Base-by-base conservation (phyloP, 2,888 invertebrate species). In the Chymomyza amoena region DNA sequence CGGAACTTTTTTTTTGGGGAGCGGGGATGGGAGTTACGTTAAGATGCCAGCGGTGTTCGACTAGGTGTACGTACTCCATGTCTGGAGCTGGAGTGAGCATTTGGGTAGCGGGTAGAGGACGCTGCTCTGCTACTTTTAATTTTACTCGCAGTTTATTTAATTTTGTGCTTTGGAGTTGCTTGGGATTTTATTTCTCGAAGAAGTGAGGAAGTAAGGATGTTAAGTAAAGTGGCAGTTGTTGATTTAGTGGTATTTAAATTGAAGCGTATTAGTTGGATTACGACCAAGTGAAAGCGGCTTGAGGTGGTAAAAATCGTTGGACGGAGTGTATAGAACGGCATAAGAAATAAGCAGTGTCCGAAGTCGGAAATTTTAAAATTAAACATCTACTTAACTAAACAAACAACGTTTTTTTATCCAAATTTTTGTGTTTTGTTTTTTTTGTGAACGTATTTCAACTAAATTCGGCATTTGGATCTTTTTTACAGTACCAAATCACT, bases 91-190 rank as follows among this genome's bases (percentile, higher is more conserved):
- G 39, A 13, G 39, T 79, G 73, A 52, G 52, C 4, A 52, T 18
- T 16, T 16, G 64, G 16, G 16, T 16, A 28, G 54, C 64, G 28
- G 15, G 16, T 25, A 54, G 52, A 9, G 28, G 32, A 39, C 28
- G 28, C n/a, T n/a, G 28, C 52, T 36, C 32, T 76, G 80, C 72
- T 83, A 83, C 84, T 83, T 87, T 85, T 87, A 85, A 85, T 83
- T 85, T 83, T 80, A 80, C 82, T 79, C 81, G 70, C 76, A 84
- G 87, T 87, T 89, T 90, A 85, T 89, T 90, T 90, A 90, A 89
- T 90, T 88, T 90, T 88, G 85, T 87, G 80, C 85, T 9, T 57
- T 25, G 54, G 54, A 20, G 39, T 4, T 45, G 39, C 39, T 45
- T 45, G 10, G 39, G 13, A 36, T 6, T 36, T 36, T 36, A 36